Percentiles rank a stretch among this genome's conserved stretches.
Evolutionary conservation across 2,888 invertebrate species (phyloP).

Genomic region (Blastobasis adustella): DNA sequence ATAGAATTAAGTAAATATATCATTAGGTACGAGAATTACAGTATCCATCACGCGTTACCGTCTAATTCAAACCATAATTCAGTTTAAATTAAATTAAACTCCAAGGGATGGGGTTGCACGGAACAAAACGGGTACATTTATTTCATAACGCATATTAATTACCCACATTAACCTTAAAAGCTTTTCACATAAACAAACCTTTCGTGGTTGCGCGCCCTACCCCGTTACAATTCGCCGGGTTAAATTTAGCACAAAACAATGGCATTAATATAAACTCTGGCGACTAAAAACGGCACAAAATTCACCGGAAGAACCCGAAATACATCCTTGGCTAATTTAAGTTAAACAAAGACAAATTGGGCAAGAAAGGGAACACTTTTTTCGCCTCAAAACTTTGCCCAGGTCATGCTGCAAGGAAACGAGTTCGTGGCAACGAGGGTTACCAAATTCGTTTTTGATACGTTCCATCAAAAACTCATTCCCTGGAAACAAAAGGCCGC

Average conservation of each 20-base stretch:
- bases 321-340: slow-evolving; percentile 4
- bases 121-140: slow-evolving; percentile 18
- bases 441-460: slow-evolving; percentile 60
- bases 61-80: no score
- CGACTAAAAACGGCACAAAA: slow-evolving; percentile 11
- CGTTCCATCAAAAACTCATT: slow-evolving; percentile 65
- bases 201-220: slow-evolving; percentile 26
- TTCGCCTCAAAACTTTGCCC: slow-evolving; percentile 11
- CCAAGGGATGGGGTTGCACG: not conserved
- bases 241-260: slow-evolving; percentile 21
- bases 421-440: slow-evolving; percentile 7
- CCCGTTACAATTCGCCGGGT: slow-evolving; percentile 31
- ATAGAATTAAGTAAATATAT: no score
- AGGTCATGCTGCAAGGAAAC: slow-evolving; percentile 11
- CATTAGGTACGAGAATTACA: no score
- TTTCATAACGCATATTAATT: slow-evolving; percentile 28
- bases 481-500: slow-evolving; percentile 56
- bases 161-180: slow-evolving; percentile 38
- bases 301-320: slow-evolving; percentile 4
- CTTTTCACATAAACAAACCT: slow-evolving; percentile 29
- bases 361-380: slow-evolving; percentile 5
- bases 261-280: slow-evolving; percentile 22
- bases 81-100: not conserved
- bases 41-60: no score
- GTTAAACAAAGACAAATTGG: slow-evolving; percentile 9